Evolutionary conservation across 37 sponge, comb jelly and placozoan species (phyloP).

Genomic region (Tethya wilhelma): DNA sequence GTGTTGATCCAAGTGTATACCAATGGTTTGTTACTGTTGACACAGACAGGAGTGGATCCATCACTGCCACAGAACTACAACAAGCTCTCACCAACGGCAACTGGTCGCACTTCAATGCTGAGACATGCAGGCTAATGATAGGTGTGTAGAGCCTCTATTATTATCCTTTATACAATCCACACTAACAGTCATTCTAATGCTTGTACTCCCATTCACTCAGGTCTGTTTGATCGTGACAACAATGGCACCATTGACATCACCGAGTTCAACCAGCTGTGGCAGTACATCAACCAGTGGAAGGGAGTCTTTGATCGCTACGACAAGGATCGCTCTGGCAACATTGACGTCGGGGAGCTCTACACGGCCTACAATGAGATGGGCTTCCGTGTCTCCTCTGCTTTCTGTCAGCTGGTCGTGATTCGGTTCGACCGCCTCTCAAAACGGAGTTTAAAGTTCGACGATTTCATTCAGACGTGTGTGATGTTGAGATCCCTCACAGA

Average conservation of each 20-base stretch:
- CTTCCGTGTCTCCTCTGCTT: constrained; percentile 53
- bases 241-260: constrained; percentile 81
- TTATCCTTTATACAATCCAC: not conserved
- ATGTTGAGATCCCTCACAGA: constrained; percentile 81
- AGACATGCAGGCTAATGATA: constrained; percentile 90
- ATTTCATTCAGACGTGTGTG: constrained; percentile 89
- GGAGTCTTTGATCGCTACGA: constrained; percentile 81
- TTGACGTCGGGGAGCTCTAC: constrained; percentile 74
- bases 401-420: constrained; percentile 70
- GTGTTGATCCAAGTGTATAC: constrained; percentile 72
- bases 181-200: not conserved
- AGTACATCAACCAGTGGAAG: constrained; percentile 86
- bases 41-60: constrained; percentile 67
- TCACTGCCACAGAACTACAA: constrained; percentile 77
- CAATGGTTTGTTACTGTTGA: constrained; percentile 84
- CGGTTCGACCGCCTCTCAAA: constrained; percentile 58
- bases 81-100: constrained; percentile 79
- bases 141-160: constrained; percentile 31
- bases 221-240: constrained; percentile 72
- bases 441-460: constrained; percentile 71
- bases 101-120: constrained; percentile 89
- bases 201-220: constrained; percentile 11
- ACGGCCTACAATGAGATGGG: constrained; percentile 89
- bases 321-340: constrained; percentile 79
- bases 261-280: constrained; percentile 77